Conservation (phyloP, 2,888 invertebrate genomes). For the Dicycla oo region DNA sequence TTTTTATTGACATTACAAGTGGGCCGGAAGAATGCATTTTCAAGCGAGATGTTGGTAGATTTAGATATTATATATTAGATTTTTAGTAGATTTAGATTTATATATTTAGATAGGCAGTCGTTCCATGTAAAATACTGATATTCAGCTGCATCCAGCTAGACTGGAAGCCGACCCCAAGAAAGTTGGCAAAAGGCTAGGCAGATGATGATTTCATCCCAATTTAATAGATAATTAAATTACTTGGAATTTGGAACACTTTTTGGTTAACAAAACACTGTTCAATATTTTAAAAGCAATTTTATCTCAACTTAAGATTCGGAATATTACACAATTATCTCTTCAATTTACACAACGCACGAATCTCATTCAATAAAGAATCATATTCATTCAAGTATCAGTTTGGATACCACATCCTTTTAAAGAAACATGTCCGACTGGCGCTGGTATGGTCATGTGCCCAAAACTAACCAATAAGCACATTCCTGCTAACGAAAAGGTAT, state of each 20-base stretch:
- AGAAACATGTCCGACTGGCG: slow-evolving; percentile 12
- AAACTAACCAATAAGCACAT: slow-evolving; percentile 26
- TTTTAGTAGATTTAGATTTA: no score
- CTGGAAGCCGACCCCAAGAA: no score
- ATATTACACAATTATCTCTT: background rate
- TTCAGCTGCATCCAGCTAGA: no score
- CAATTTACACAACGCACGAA: background rate
- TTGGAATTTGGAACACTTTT: background rate
- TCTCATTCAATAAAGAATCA: slow-evolving; percentile 16
- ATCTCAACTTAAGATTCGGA: background rate
- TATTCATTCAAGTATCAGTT: slow-evolving; percentile 37
- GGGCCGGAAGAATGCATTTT: no score
- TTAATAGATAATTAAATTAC: background rate
- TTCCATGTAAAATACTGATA: no score
- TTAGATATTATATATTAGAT: no score
- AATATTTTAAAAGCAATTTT: background rate
- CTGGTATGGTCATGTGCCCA: slow-evolving; percentile 34
- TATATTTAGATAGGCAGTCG: no score
- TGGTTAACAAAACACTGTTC: background rate
- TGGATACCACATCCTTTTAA: slow-evolving; percentile 25
- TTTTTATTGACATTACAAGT: no score
- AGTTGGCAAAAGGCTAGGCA: no score
- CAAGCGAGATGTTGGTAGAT: no score
- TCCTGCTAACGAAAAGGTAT: slow-evolving; percentile 34
- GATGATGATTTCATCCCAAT: background rate